A percentile compares a stretch with the other conserved stretches of the same genome.
These are phyloP conservation scores for Indicator indicator DNA, from an alignment of 2,113 vertebrate species.

Conservation along the genomic window DNA sequence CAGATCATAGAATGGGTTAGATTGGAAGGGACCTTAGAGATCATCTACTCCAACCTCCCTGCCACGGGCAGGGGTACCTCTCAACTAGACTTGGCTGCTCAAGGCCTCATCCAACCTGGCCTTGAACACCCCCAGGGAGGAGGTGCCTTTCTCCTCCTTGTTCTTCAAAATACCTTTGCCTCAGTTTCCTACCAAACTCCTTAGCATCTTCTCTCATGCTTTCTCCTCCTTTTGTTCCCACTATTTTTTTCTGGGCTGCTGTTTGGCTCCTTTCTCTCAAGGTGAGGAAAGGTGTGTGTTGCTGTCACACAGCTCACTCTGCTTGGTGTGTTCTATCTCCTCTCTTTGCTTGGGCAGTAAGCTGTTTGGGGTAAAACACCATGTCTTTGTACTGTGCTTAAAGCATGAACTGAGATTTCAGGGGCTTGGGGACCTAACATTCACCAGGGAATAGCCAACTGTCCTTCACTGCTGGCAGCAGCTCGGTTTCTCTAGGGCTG, in stretches of 20 bases:
- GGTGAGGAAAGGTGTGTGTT: background rate
- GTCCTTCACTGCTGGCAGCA: background rate
- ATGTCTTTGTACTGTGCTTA: background rate
- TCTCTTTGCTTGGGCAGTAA: background rate
- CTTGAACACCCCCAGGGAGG: too few species aligned
- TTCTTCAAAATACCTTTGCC: background rate
- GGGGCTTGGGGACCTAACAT: background rate
- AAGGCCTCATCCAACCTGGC: too few species aligned
- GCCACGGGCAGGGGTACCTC: too few species aligned
- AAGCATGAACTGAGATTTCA: background rate
- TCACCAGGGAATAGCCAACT: background rate
- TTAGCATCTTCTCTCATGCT: background rate
- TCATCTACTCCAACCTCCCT: too few species aligned
- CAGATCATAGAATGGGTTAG: background rate
- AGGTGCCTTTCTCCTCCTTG: background rate
- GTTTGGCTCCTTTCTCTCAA: background rate
- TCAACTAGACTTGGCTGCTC: too few species aligned
- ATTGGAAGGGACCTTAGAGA: too few species aligned
- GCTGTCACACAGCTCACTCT: background rate
- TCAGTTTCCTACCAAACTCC: background rate
- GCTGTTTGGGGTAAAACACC: background rate
- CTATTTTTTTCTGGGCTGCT: background rate
- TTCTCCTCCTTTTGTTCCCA: background rate
- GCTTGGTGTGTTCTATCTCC: background rate
- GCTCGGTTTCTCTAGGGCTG: background rate